Evolutionary conservation across 2,888 invertebrate genomes (phyloP).

Genomic region (Ormyrus labotus): DNA sequence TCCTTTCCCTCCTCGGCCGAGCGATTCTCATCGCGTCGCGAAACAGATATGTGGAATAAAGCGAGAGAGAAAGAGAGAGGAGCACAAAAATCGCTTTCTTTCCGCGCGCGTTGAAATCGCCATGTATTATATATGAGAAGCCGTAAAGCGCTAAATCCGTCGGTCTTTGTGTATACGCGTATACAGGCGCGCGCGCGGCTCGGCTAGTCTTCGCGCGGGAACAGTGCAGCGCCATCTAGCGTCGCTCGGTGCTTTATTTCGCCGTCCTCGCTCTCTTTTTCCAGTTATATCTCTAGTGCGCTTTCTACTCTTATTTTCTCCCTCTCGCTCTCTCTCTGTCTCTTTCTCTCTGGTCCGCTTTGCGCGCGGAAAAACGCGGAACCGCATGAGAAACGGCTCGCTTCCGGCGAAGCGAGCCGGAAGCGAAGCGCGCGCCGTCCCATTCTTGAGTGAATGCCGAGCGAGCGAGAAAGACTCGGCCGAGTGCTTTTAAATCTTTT

Average conservation of each 20-base stretch:
- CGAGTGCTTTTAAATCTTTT: conserved; percentile 39
- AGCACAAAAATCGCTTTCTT: conserved; percentile 4
- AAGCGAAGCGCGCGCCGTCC: conserved; percentile 61
- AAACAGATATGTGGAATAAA: not conserved
- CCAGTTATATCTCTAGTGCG: not conserved
- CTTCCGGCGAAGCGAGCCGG: conserved; percentile 60
- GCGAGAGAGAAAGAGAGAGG: not conserved
- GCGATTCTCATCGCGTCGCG: conserved; percentile 16
- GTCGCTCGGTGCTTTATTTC: not conserved
- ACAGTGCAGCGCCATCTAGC: too few relatives aligned
- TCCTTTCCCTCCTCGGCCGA: not conserved
- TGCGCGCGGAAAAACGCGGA: conserved; percentile 31
- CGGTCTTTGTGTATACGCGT: not conserved
- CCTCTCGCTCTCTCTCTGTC: not conserved
- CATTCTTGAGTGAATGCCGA: conserved; percentile 57
- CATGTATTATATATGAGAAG: not conserved
- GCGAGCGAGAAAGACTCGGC: conserved; percentile 4
- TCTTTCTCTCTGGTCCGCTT: not conserved
- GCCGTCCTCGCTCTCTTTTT: not conserved
- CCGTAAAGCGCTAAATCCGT: not conserved
- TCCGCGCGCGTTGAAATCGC: conserved; percentile 1
- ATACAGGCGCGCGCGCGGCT: not conserved
- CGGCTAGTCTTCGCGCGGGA: too few relatives aligned
- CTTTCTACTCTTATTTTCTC: not conserved
- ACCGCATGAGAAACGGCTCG: conserved; percentile 60